Percentiles rank a stretch among this genome's conserved stretches.
These are phyloP conservation scores for Metalampra italica DNA, from an alignment of 2,888 invertebrate species.

Conservation along the genomic window DNA sequence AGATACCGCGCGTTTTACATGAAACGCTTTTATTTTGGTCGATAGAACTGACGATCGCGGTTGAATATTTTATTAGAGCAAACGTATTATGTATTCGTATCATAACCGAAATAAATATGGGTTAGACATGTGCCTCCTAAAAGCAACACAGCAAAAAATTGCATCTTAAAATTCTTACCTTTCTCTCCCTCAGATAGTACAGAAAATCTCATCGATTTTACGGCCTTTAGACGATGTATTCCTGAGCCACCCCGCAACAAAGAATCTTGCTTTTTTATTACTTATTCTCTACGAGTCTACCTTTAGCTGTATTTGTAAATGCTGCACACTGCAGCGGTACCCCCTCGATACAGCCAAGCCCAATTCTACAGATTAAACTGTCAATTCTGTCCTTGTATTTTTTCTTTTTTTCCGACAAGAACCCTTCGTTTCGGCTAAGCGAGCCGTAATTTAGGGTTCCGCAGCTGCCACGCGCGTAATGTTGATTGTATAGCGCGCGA, in stretches of 20 bases:
- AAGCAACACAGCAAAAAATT: neutral
- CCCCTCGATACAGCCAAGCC: neutral
- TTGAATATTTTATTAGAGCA: neutral
- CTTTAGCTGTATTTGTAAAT: neutral
- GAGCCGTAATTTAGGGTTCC: slow-evolving; percentile 67
- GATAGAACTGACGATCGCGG: neutral
- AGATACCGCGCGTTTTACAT: slow-evolving; percentile 20
- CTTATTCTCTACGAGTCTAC: no score
- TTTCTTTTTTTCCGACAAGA: slow-evolving; percentile 39
- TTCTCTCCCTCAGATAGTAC: neutral
- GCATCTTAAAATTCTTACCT: neutral
- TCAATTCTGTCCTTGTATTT: slow-evolving; percentile 58
- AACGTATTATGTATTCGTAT: neutral
- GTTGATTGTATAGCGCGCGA: slow-evolving; percentile 70
- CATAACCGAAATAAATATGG: neutral
- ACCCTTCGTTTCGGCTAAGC: slow-evolving; percentile 61
- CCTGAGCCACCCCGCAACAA: no score
- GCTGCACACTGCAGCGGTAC: neutral
- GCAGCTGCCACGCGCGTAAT: slow-evolving; percentile 70
- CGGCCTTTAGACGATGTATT: no score
- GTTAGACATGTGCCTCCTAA: neutral
- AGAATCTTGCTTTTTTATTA: neutral
- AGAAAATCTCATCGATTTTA: no score
- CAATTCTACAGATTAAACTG: slow-evolving; percentile 60
- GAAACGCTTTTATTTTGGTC: neutral